These are phyloP conservation scores for Oxytorus armatus DNA, from an alignment of 2,888 invertebrate genomes.

Conservation along the genomic window DNA sequence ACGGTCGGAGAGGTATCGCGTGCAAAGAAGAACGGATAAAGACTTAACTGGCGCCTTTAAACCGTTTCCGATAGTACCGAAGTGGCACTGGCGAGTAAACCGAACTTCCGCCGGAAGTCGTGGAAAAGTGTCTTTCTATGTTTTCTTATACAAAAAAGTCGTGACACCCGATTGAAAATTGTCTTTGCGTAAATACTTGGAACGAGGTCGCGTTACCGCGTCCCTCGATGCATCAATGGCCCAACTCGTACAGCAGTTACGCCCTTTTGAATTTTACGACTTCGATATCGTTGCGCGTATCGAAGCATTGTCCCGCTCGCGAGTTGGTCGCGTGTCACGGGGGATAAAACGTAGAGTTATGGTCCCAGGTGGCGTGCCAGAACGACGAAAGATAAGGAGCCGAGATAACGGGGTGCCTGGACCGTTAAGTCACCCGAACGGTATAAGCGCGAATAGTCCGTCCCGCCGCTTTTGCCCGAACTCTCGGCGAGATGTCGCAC, in stretches of 20 bases:
- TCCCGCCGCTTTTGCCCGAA: neutral
- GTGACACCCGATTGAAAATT: no score
- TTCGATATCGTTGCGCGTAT: neutral
- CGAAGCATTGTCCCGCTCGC: slow-evolving; percentile 35
- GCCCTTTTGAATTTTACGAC: neutral
- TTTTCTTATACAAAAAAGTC: no score
- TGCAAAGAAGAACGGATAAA: no score
- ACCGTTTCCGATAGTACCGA: no score
- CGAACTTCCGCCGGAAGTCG: slow-evolving; percentile 43
- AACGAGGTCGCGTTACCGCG: no score
- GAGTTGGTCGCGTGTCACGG: slow-evolving; percentile 65
- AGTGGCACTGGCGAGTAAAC: neutral
- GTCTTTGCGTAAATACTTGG: no score
- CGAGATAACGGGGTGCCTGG: slow-evolving; percentile 62
- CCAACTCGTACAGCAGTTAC: no score
- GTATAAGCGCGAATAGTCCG: neutral
- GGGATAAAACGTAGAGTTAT: slow-evolving; percentile 33
- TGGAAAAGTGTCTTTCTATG: slow-evolving; percentile 27
- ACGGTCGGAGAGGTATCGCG: no score
- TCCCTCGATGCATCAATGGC: no score
- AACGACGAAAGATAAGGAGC: slow-evolving; percentile 57
- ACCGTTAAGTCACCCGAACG: slow-evolving; percentile 56
- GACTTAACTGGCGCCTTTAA: no score
- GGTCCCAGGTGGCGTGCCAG: slow-evolving; percentile 33
- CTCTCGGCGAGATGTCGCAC: neutral